Evolutionary conservation across 2,888 invertebrate genomes (phyloP), one percentile per base, ranked within the genome.

Genomic region (Cataglyphis albicans): DNA sequence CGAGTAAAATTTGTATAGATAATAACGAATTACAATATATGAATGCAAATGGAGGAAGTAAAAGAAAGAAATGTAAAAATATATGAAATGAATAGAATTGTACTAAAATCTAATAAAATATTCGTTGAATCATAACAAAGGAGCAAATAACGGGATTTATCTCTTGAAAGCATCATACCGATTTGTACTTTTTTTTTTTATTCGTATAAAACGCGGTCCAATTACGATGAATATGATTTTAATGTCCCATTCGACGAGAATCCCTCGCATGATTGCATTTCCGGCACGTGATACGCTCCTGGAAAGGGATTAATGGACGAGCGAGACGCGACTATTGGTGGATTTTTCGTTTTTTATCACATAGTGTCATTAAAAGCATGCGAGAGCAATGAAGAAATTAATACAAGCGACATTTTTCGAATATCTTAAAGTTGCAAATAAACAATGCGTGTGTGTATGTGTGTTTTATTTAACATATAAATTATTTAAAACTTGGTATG

Each of bases 171-270:
- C 55, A 25, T 65, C 55, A 35, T 35, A 72, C 61, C 59, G 44
- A 78, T 65, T 65, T 25, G n/a, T 44, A 18, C 25, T 1, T 57
- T 64, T 57, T 64, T 12, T 81, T 9, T 57, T 59, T 65, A 59
- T 25, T 78, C 67, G 38, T 29, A 52, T 35, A 48, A 12, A 52
- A 57, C 41, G 78, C 61, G 41, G 15, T 63, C 48, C 64, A 52
- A 59, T 78, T 55, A 67, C 44, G 68, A 78, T 61, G 82, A 82
- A 82, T 81, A 75, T 76, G 78, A 82, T 78, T 76, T 82, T 82
- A 65, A 65, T 82, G 57, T 59, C 57, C 38, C 65, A 65, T 67
- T 82, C n/a, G 35, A 55, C 55, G 48, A 59, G 78, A 82, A 59
- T 76, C 35, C 48, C 59, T 65, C 32, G 41, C 81, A 57, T 61